Conservation (phyloP, 2,888 invertebrate species). For the Synergus gifuensis region DNA sequence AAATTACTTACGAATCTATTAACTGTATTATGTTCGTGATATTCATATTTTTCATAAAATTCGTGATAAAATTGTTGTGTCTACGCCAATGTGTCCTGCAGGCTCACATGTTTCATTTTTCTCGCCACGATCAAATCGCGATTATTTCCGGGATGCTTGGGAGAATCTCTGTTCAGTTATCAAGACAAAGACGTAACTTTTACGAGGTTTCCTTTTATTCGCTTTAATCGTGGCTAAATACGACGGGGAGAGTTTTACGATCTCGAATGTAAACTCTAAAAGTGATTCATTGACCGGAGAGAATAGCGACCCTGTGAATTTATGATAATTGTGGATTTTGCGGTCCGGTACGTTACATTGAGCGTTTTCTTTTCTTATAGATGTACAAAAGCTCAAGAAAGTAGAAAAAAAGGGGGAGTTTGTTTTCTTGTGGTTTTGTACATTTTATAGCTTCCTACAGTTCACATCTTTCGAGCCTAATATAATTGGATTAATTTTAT, state of each 20-base stretch:
- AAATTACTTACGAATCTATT: neutral
- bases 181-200: constrained; percentile 41
- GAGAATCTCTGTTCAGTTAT: constrained; percentile 34
- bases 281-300: constrained; percentile 41
- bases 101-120: constrained; percentile 24
- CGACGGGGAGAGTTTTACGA: constrained; percentile 40
- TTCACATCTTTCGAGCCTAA: neutral
- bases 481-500: constrained; percentile 30
- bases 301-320: constrained; percentile 40
- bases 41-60: neutral
- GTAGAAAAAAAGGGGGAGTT: constrained; percentile 30
- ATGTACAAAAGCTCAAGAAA: constrained; percentile 28
- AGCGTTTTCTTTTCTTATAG: constrained; percentile 19
- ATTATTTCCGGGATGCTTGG: constrained; percentile 55
- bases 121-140: constrained; percentile 50
- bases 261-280: constrained; percentile 40
- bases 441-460: neutral
- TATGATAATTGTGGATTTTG: constrained; percentile 41
- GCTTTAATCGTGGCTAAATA: constrained; percentile 41
- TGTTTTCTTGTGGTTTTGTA: constrained; percentile 3
- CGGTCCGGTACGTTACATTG: constrained; percentile 39
- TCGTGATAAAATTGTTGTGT: neutral
- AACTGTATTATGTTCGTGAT: neutral
- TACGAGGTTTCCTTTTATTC: constrained; percentile 42
- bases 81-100: constrained; percentile 22